Evolutionary conservation across 2,113 vertebrate species (phyloP), one percentile per base, ranked within the genome.

Genomic region (Aspiorhynchus laticeps): DNA sequence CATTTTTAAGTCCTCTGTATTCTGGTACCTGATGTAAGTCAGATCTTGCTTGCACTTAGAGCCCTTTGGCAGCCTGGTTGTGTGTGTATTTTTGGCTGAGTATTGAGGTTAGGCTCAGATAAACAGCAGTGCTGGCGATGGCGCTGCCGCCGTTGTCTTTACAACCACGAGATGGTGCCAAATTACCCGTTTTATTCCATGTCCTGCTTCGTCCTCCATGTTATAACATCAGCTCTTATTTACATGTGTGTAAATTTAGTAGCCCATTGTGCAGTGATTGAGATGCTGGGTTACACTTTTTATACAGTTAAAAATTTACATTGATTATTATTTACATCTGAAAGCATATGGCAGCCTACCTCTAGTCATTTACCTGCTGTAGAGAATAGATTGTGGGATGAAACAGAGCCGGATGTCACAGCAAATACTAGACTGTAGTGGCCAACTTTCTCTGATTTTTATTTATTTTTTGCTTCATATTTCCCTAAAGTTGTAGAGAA

Each of bases 121-220:
- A 78, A 85, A 51, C 65, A 28, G 26, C 28, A 21, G n/a, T 26
- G n/a, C 5, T 31, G 41, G n/a, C 36, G 36, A 28, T 53, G 38
- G 0, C 31, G 24, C 31, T 59, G 24, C 26, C 75, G 74, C 17
- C 24, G 33, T 89, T 19, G 14, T 86, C 26, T 31, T 75, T 31
- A 86, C 31, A 41, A 86, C 93, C 95, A 91, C 86, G 90, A 94
- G 95, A 93, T 93, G 94, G 94, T 46, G 92, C 91, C 90, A 92
- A 74, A 48, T 85, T 48, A 80, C 91, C 91, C 71, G 21, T 88
- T 71, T 82, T 78, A 21, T 24, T 28, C 21, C 28, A 89, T 75
- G 36, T 73, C 75, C 17, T 2, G 6, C 61, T 38, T 33, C n/a
- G 41, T 84, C 83, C 73, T 75, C 74, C 75, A 83, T 83, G 38